Evolutionary conservation across 2,797 vertebrate genomes (phyloP), one percentile per base, ranked within the genome.

Genomic region (Sebastes kiyomatsui): DNA sequence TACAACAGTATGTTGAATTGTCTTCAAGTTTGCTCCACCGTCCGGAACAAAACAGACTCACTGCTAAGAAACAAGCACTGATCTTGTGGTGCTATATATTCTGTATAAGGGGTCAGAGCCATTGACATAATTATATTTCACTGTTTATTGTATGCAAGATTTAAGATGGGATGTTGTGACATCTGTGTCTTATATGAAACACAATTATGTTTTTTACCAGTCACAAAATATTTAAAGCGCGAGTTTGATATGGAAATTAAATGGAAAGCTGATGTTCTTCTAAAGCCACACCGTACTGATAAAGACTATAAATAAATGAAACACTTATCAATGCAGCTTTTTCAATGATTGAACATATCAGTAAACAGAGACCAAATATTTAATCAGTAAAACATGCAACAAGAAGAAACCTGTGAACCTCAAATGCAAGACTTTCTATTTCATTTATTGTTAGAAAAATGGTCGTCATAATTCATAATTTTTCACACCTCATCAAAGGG

Each of bases 281-380:
- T 18, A 38, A 80, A 66, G 79, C 58, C 66, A 72, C 20, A 59
- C 62, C 61, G 14, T 75, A 46, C 35, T 22, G 66, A 46, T n/a
- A 25, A 18, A 78, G 22, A 59, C 4, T n/a, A 32, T 22, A 32
- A 73, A 59, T 25, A 60, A 69, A 70, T 42, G n/a, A 86, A 86
- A 81, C 20, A 78, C 38, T 22, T 56, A 61, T 74, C 52, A 67
- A 55, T 71, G 79, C 77, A 84, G 70, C 28, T 76, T 76, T 77
- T 86, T 65, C 56, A 46, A 33, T 61, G 60, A 5, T 32, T 79
- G 22, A 77, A 70, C 55, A 61, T 79, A 77, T 83, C 35, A 67
- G 42, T 71, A 27, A 72, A 82, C 7, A 88, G 58, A 89, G 71
- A 87, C 83, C 79, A 92, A 88, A 87, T 90, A 90, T 87, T 81